Evolutionary conservation across 2,888 invertebrate genomes (phyloP), one percentile per base, ranked within the genome.

Genomic region (Dasysyrphus tricinctus): DNA sequence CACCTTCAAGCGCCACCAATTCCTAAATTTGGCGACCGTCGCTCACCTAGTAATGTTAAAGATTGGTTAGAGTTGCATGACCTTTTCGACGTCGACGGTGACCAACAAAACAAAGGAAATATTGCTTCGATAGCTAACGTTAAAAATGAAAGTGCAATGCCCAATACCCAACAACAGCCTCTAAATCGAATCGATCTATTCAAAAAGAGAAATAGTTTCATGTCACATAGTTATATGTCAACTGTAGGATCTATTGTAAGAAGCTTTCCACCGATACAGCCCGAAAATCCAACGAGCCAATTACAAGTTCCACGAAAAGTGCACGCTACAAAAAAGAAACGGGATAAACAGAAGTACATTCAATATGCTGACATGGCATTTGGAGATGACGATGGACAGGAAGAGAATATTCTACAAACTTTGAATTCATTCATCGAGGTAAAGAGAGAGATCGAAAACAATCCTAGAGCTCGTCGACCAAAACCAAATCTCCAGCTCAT

Each of bases 11-110:
- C 89, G 65, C 88, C 88, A 51, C 80, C 88, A 49, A 89, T 89
- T 72, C 92, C 92, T 2, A 91, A 91, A 34, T 92, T 92, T 61
- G 92, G 92, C 16, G 91, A 92, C 11, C 90, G 90, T 16, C 90
- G 91, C 24, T 92, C 92, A 47, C 92, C 92, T 37, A 92, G 91
- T 88, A 92, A 92, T 79, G 92, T 93, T 14, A 90, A 89, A 78
- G 92, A 93, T 89, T 93, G 92, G 92, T 89, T 93, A 67, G 92
- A 92, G 72, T 83, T 92, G 54, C 92, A 92, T 54, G 91, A 91
- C 82, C 89, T 90, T 8, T 91, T 91, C 47, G 89, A 91, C 67
- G 86, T 77, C 12, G 77, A 80, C 3, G 88, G 88, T 44, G 57
- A 63, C 1, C 29, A 67, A 5, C 42, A 39, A 7, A 47, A 19